Base-by-base conservation (phyloP, 2,888 invertebrate species). In the Aproaerema taeniolella region DNA sequence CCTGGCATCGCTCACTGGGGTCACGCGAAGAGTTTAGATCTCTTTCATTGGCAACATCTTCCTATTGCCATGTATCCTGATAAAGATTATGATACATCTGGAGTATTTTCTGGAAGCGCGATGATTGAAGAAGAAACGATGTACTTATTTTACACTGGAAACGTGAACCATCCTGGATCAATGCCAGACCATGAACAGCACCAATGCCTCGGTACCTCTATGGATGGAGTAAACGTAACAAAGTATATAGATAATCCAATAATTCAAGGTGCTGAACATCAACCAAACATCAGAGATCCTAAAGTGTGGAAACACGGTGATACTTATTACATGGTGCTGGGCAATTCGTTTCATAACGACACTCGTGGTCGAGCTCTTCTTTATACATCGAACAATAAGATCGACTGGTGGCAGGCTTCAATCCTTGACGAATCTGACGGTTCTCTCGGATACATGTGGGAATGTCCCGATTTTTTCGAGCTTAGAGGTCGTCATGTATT, bases 401-500 rank as follows among this genome's bases (percentile, higher is more conserved):
- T 58, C 4, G 49, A 55, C 12, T 87, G 85, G 85, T 25, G 58
- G 5, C 52, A 73, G 49, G 55, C 51, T 0, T 58, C 76, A 2
- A 46, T 68, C 31, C 47, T 86, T 10, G 67, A 42, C 29, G 47
- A 70, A 50, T 80, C 85, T 0, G 58, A 77, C 34, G 80, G 78
- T 4, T 52, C 46, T 10, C 61, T 80, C 1, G 81, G 81, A 1
- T 79, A 58, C 31, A 83, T 87, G 82, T 88, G 77, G 76, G 88
- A 88, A 51, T 88, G 88, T 58, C 88, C 88, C 0, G 87, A 87
- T 46, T 78, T 88, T 36, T 87, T 88, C 26, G 69, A 78, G 47
- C 42, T 88, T 0, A 41, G 64, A 13, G 77, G 8, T 20, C 52
- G 61, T 36, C 74, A 58, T 45, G 55, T 88, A 10, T 53, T 88